Evolutionary conservation across 1,140 invertebrate species (phyloP).

Genomic region (Oreohelix idahoensis): DNA sequence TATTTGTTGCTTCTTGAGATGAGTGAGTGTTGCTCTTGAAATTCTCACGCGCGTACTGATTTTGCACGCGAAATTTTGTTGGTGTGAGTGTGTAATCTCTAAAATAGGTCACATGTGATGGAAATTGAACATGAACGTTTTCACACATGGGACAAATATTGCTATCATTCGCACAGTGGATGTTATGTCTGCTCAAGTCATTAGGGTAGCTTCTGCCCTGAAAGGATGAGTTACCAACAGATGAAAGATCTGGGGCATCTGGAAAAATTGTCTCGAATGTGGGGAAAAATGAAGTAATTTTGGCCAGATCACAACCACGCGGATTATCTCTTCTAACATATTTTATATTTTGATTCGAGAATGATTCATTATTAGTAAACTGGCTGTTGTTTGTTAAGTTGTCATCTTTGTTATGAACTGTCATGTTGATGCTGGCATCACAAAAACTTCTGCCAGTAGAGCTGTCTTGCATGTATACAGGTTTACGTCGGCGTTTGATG

Average conservation of each 20-base stretch:
- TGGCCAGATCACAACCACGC: background rate
- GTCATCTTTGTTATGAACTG: background rate
- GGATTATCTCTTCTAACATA: background rate
- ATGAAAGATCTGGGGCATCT: background rate
- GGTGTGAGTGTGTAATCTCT: slow-evolving; percentile 12
- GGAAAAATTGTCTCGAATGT: background rate
- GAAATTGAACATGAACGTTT: too few species aligned
- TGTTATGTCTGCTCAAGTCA: too few species aligned
- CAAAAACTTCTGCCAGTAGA: background rate
- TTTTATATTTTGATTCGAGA: background rate
- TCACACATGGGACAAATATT: too few species aligned
- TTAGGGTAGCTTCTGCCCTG: too few species aligned
- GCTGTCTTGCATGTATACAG: background rate
- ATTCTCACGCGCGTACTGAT: background rate
- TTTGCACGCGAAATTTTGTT: slow-evolving; percentile 18
- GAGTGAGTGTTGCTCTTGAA: background rate
- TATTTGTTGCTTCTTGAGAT: background rate
- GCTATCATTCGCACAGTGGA: background rate
- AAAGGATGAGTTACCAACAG: background rate
- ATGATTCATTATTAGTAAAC: background rate
- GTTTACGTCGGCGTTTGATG: background rate
- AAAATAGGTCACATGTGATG: background rate
- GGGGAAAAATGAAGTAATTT: background rate
- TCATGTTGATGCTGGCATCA: background rate
- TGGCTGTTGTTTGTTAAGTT: background rate